Evolutionary conservation across 2,113 vertebrate species (phyloP).

Genomic region (Lepisosteus oculatus): DNA sequence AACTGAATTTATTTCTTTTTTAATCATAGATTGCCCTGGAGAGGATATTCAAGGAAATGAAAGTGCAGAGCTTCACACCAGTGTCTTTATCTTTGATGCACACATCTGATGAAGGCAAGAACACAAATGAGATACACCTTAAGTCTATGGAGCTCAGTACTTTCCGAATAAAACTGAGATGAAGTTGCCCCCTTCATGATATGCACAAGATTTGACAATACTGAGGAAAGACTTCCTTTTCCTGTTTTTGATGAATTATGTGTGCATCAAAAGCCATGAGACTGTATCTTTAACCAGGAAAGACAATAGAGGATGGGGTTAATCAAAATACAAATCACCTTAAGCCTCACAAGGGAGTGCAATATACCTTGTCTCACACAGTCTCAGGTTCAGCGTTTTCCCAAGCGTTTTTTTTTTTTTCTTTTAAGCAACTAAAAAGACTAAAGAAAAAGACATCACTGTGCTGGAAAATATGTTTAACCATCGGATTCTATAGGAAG

Average conservation of each 20-base stretch:
- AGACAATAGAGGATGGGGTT: background rate
- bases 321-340: background rate
- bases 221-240: background rate
- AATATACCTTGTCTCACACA: slow-evolving; percentile 50
- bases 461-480: background rate
- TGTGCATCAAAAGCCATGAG: background rate
- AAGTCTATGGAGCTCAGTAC: slow-evolving; percentile 82
- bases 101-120: slow-evolving; percentile 48
- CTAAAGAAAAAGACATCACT: background rate
- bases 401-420: slow-evolving; percentile 4
- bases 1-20: slow-evolving; percentile 13
- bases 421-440: too few species aligned
- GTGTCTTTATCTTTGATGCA: slow-evolving; percentile 78
- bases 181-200: slow-evolving; percentile 39
- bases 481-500: too few species aligned
- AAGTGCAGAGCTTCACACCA: slow-evolving; percentile 60
- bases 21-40: slow-evolving; percentile 60
- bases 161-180: slow-evolving; percentile 70
- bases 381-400: slow-evolving; percentile 70
- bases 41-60: slow-evolving; percentile 69
- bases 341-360: slow-evolving; percentile 24
- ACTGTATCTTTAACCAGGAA: background rate
- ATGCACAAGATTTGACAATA: background rate
- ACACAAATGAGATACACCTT: slow-evolving; percentile 67
- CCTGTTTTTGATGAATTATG: background rate